These are phyloP conservation scores for Luehdorfia chinensis DNA, from an alignment of 1,140 invertebrate genomes.

Conservation along the genomic window DNA sequence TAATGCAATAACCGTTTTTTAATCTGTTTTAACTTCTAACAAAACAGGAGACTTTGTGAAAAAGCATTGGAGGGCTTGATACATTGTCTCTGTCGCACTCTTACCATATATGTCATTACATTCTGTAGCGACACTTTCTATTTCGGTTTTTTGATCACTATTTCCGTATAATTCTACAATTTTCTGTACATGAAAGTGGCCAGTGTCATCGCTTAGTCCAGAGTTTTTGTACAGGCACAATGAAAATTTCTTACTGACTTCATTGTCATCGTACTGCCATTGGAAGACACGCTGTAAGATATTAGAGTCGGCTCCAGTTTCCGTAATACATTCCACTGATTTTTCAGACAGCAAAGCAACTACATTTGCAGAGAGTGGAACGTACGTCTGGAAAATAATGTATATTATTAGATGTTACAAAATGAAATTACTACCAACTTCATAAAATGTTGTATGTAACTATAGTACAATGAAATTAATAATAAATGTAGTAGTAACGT, in stretches of 20 bases:
- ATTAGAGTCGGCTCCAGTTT: constrained; percentile 25
- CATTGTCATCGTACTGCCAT: constrained; percentile 17
- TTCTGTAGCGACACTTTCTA: not conserved
- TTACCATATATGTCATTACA: not conserved
- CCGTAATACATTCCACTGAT: constrained; percentile 14
- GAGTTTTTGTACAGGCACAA: constrained; percentile 23
- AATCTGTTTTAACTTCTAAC: constrained; percentile 5
- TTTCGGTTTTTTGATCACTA: constrained; percentile 18
- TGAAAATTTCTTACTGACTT: constrained; percentile 25
- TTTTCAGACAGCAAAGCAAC: not conserved
- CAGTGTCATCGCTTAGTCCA: constrained; percentile 22
- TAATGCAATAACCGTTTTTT: too few relatives aligned
- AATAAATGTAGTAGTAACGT: too few relatives aligned
- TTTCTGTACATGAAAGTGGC: constrained; percentile 23
- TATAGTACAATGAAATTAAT: too few relatives aligned
- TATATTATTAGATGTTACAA: not conserved
- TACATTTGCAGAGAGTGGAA: not conserved
- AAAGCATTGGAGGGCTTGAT: constrained; percentile 2
- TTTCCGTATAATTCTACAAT: constrained; percentile 16
- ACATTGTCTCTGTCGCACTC: constrained; percentile 3
- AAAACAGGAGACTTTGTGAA: constrained; percentile 1
- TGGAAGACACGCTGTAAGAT: constrained; percentile 21
- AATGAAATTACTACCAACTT: not conserved
- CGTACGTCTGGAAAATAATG: constrained; percentile 3
- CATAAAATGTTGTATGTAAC: too few relatives aligned